Evolutionary conservation across 2,888 invertebrate species (phyloP).

Genomic region (Chalcosyrphus nemorum): DNA sequence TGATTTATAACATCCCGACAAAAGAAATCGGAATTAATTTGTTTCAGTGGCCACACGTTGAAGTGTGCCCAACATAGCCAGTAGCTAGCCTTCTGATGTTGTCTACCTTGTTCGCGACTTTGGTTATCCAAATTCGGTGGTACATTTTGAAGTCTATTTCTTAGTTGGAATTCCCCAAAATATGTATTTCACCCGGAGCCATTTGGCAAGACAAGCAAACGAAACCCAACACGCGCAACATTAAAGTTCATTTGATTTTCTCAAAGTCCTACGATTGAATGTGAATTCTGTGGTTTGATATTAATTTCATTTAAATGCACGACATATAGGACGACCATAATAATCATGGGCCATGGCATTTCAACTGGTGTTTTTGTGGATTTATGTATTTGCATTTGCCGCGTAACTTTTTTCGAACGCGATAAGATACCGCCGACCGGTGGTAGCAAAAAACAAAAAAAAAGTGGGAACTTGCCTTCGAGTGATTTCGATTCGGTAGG

Average conservation of each 20-base stretch:
- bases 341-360: conserved; percentile 21
- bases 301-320: conserved; percentile 43
- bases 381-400: conserved; percentile 4
- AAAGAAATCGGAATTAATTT: conserved; percentile 67
- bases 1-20: conserved; percentile 71
- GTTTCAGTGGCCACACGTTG: conserved; percentile 64
- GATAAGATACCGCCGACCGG: conserved; percentile 14
- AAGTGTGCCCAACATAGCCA: conserved; percentile 66
- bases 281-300: conserved; percentile 13
- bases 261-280: neutral
- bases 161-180: conserved; percentile 61
- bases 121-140: neutral
- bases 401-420: neutral
- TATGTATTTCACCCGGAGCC: conserved; percentile 49
- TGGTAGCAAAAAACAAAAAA: conserved; percentile 7
- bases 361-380: conserved; percentile 5
- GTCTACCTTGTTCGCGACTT: conserved; percentile 52
- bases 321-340: conserved; percentile 43
- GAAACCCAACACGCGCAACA: conserved; percentile 37
- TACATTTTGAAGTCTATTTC: conserved; percentile 33
- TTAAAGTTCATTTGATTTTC: conserved; percentile 23
- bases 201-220: conserved; percentile 13
- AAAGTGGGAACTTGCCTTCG: conserved; percentile 37
- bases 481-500: conserved; percentile 41
- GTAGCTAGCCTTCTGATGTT: conserved; percentile 65